phyloP scores from a whole-genome alignment of 2,888 invertebrate species.

The Ormyrus labotus region DNA sequence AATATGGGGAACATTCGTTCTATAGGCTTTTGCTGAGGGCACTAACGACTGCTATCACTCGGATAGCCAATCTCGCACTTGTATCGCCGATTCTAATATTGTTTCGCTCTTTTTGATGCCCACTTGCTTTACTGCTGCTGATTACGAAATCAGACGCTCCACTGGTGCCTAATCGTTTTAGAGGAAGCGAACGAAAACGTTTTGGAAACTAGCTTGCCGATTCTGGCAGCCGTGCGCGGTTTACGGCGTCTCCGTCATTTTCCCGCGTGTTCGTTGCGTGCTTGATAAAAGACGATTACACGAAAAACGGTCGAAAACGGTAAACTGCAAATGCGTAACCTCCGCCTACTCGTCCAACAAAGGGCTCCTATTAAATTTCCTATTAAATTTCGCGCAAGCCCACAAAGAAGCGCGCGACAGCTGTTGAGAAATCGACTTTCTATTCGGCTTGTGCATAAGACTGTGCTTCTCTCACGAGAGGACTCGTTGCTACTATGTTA shows the following conservation, averaged over 20 bases:
- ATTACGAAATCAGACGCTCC: too few species aligned
- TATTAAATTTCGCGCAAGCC: conserved; percentile 15
- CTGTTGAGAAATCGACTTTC: conserved; percentile 68
- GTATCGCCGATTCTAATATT: conserved; percentile 3
- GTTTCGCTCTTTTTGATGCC: too few species aligned
- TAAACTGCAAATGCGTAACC: too few species aligned
- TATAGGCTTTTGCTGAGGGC: conserved; percentile 21
- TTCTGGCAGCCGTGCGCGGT: too few species aligned
- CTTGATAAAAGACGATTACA: too few species aligned
- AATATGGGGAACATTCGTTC: conserved; percentile 64
- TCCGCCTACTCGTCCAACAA: neutral
- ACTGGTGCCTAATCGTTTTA: too few species aligned
- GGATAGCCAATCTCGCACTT: conserved; percentile 3
- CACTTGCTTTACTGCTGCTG: too few species aligned
- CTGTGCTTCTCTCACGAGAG: conserved; percentile 30
- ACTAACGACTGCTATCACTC: conserved; percentile 31
- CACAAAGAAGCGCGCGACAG: neutral
- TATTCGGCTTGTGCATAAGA: conserved; percentile 57
- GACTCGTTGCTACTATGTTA: conserved; percentile 63
- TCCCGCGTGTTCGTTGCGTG: too few species aligned
- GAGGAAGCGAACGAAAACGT: too few species aligned
- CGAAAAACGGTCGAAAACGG: too few species aligned
- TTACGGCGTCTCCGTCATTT: too few species aligned
- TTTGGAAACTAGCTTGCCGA: too few species aligned
- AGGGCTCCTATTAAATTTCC: conserved; percentile 30